Evolutionary conservation across 35 echinoderm and acorn worm genomes (phyloP).

Genomic region (Antedon bifida): DNA sequence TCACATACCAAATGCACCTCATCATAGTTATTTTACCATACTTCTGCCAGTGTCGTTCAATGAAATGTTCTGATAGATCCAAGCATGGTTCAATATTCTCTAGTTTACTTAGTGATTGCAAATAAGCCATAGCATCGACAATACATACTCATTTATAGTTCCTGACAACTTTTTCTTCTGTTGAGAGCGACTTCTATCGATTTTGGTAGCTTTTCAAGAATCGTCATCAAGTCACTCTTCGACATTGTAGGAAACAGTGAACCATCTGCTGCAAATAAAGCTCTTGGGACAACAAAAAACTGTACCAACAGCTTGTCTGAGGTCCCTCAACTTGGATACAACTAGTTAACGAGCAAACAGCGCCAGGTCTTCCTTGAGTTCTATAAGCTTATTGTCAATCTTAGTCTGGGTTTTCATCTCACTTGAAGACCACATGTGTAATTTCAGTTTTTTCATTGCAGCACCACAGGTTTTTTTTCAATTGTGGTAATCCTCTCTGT

Average conservation of each 20-base stretch:
- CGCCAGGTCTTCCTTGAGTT: constrained; percentile 10
- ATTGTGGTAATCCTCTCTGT: too few relatives aligned
- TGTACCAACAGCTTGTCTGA: not conserved
- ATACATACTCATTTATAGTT: not conserved
- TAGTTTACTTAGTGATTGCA: constrained; percentile 13
- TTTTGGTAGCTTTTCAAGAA: constrained; percentile 5
- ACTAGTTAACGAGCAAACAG: constrained; percentile 27
- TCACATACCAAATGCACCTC: too few relatives aligned
- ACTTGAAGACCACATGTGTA: constrained; percentile 3
- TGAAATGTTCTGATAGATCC: too few relatives aligned
- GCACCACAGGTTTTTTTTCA: too few relatives aligned
- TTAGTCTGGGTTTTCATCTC: not conserved
- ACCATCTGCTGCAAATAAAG: constrained; percentile 21
- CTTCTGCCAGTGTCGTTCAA: too few relatives aligned
- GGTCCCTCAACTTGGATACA: not conserved
- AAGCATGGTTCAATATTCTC: too few relatives aligned
- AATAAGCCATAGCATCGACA: constrained; percentile 12
- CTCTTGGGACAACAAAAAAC: too few relatives aligned
- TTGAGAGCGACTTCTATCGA: not conserved
- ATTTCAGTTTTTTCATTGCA: constrained; percentile 19
- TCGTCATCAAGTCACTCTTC: constrained; percentile 14
- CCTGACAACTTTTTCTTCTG: not conserved
- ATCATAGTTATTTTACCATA: too few relatives aligned
- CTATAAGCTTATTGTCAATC: constrained; percentile 4
- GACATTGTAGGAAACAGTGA: not conserved